Evolutionary conservation across 2,888 invertebrate species (phyloP), one percentile per base, ranked within the genome.

Genomic region (Ichneumoninae sp.): DNA sequence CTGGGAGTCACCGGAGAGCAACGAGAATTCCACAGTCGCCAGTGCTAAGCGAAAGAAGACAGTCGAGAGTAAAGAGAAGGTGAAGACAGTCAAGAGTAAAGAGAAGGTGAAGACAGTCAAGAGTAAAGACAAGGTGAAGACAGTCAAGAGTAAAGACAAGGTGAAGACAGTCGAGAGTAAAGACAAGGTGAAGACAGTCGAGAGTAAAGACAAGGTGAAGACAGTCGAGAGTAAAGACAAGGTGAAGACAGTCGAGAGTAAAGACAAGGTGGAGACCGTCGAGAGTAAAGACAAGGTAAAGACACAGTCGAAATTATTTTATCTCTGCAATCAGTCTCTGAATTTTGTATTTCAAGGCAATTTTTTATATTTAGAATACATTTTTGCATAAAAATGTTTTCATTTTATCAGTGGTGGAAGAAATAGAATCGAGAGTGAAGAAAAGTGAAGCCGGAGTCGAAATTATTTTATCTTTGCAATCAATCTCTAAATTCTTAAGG

Each of bases 21-120:
- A 54, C 10, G 65, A 68, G 13, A 78, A 70, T 16, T 54, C 10
- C 22, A 22, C 54, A 54, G 40, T 47, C 16, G 50, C 26, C 16
- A 26, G 33, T 1, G 13, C 26, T 6, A 84, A 81, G 33, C 50
- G 78, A 57, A 60, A 19, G 30, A 84, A 71, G 36, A 65, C 36
- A 0, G 57, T 36, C 26, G 7, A 30, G 22, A 52, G 22, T 13
- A 60, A 19, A 22, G 44, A n/a, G 1, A 47, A 76, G 62, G 33
- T 62, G 4, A 30, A 7, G 30, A 6, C 33, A 7, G 57, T 36
- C 26, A 5, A 30, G 22, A 52, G 22, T 13, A 60, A 19, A 22
- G 44, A n/a, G 1, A 47, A 76, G 62, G 33, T 62, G 30, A 84
- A 71, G 36, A 65, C 36, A 0, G 57, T 36, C 26, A 5, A 30